phyloP scores from a whole-genome alignment of 2,113 vertebrate species.

The Aptenodytes forsteri region DNA sequence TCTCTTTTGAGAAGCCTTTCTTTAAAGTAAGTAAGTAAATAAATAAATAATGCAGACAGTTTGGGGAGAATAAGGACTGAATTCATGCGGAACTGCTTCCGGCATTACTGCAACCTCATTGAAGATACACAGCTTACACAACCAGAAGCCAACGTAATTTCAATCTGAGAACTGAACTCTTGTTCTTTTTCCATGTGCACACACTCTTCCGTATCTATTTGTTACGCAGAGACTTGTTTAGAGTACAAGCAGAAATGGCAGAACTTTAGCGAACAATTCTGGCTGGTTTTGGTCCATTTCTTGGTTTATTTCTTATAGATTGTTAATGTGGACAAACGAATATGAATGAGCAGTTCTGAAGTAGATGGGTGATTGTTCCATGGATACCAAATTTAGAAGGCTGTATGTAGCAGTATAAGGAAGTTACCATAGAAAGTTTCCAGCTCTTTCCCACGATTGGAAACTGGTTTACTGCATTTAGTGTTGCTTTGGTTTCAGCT shows the following conservation, averaged over 20 bases:
- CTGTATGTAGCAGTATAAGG: background rate
- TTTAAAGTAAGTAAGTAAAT: background rate
- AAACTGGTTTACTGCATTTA: background rate
- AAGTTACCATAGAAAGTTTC: background rate
- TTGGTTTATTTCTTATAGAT: background rate
- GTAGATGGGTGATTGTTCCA: background rate
- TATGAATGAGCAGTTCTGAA: background rate
- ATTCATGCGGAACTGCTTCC: slow-evolving; percentile 24
- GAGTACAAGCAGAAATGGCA: background rate
- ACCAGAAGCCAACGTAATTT: background rate
- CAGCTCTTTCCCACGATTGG: background rate
- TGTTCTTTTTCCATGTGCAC: background rate
- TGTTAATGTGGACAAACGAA: background rate
- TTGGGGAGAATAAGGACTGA: slow-evolving; percentile 7
- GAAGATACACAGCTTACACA: background rate
- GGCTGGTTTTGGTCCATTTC: background rate
- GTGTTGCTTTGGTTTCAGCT: background rate
- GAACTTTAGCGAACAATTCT: background rate
- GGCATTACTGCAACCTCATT: background rate
- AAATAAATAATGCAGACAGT: background rate
- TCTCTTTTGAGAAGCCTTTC: background rate
- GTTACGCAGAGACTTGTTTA: background rate
- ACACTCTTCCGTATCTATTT: background rate
- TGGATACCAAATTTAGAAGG: background rate
- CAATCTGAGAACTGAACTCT: background rate